phyloP scores from a whole-genome alignment of 2,797 vertebrate species.

The Coranthus polyacanthus region DNA sequence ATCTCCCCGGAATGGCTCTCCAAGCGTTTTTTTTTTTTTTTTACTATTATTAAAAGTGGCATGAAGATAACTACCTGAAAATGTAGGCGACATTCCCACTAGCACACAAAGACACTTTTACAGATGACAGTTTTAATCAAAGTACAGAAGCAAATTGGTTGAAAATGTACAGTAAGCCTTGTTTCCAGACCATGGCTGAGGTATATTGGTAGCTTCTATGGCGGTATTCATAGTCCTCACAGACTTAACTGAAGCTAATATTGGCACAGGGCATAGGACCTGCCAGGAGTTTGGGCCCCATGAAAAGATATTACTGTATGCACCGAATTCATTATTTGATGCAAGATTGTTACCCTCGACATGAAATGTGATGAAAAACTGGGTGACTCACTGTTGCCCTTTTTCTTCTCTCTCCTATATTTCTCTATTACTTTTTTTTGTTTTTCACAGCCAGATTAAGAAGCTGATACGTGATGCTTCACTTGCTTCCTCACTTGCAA shows the following conservation, averaged over 20 bases:
- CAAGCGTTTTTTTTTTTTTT: constrained; percentile 54
- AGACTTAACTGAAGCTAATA: not conserved
- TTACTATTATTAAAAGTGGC: constrained; percentile 63
- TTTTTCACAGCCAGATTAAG: too few species aligned
- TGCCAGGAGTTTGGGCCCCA: not conserved
- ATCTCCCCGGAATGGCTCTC: constrained; percentile 56
- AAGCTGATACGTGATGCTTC: too few species aligned
- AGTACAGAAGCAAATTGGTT: constrained; percentile 18
- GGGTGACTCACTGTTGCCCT: too few species aligned
- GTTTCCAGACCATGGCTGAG: constrained; percentile 25
- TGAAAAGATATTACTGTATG: too few species aligned
- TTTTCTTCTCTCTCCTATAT: too few species aligned
- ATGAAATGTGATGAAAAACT: too few species aligned
- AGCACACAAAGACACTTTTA: constrained; percentile 38
- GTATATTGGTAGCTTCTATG: not conserved
- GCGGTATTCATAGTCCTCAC: not conserved
- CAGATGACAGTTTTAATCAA: constrained; percentile 29
- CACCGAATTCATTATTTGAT: too few species aligned
- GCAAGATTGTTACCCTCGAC: too few species aligned
- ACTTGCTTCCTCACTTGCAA: too few species aligned
- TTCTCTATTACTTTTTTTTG: too few species aligned
- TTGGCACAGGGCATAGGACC: too few species aligned
- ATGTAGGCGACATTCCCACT: constrained; percentile 32
- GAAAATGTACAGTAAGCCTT: not conserved
- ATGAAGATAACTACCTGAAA: constrained; percentile 62